Evolutionary conservation across 1,140 invertebrate species (phyloP), one percentile per base, ranked within the genome.

Genomic region (Colletes latitarsis): DNA sequence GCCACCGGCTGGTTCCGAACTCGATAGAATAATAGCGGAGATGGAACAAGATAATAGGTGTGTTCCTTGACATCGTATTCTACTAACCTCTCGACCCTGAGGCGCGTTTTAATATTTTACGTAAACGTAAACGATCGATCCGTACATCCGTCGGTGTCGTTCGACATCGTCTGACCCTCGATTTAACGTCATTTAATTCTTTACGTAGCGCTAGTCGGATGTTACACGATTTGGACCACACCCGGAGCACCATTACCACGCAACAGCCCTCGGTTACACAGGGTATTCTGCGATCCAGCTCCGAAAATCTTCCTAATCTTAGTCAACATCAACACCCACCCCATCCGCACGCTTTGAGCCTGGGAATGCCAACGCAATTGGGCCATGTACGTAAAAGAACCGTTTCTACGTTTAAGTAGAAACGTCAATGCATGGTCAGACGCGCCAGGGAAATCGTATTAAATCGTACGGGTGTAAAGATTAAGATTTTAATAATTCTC

Each of bases 21-120:
- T 98, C 88, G 98, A 98, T 92, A 95, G 97, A 89, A 97, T 98
- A 90, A 98, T 98, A 96, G 97, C 97, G 80, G 98, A 98, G 94
- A 97, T 98, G 88, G 97, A 98, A 92, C 98, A 98, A 93, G 96
- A 96, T 88, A 95, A 95, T 90, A 94, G 91, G 92, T 93, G 85
- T 46, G 72, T 75, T 41, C 21, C 21, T 0, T 14, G 3, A 67
- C 9, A 46, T 53, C 8, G 30, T 60, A 21, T 14, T 17, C 39
- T 43, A 6, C 14, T 52, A 58, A 39, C 4, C 21, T 60, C 9
- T 57, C 41, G 43, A 4, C 12, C 19, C 43, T 12, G 3, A 52
- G 41, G 17, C 43, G 14, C 4, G 53, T 19, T 52, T 70, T 39
- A 69, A 77, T 70, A 19, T 49, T 70, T 77, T 19, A 60, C 41